Percentiles rank a stretch among this genome's conserved stretches.
Conservation (phyloP, 2,797 vertebrate genomes). For the Ciconia nigra region DNA sequence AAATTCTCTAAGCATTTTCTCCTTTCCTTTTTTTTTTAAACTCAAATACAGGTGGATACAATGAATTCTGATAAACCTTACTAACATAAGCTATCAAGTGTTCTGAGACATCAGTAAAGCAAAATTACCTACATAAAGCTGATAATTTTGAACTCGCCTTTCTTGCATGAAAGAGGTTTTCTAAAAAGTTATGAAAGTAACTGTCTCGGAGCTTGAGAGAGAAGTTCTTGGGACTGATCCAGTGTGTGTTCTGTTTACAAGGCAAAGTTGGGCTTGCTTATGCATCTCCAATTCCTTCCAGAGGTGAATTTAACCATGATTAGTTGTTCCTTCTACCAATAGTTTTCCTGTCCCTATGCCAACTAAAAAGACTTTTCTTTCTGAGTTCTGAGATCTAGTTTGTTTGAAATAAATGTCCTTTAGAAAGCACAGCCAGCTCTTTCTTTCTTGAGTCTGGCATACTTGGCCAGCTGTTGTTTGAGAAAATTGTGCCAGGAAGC, state of each 20-base stretch:
- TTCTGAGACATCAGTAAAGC: neutral
- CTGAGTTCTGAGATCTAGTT: conserved; percentile 14
- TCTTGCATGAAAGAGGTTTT: neutral
- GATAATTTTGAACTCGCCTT: neutral
- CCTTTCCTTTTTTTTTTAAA: neutral
- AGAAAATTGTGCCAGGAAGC: conserved; percentile 35
- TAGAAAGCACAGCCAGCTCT: neutral
- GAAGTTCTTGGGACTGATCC: neutral
- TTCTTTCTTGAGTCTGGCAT: neutral
- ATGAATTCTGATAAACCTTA: neutral
- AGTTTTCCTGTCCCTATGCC: neutral
- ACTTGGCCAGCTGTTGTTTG: conserved; percentile 40
- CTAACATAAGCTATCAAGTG: neutral
- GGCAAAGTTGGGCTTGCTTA: neutral
- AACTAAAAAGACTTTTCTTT: neutral
- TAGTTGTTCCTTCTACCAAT: neutral
- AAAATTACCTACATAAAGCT: neutral
- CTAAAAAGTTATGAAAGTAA: neutral
- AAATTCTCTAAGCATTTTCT: neutral
- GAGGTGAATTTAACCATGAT: neutral
- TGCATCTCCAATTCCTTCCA: neutral
- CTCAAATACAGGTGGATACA: neutral
- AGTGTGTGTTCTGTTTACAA: neutral
- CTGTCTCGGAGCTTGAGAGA: neutral
- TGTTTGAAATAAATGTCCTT: conserved; percentile 28